A percentile compares a stretch with the other conserved stretches of the same genome.
These are phyloP conservation scores for Drosophila mercatorum DNA, from an alignment of 2,888 invertebrate genomes.

Conservation along the genomic window DNA sequence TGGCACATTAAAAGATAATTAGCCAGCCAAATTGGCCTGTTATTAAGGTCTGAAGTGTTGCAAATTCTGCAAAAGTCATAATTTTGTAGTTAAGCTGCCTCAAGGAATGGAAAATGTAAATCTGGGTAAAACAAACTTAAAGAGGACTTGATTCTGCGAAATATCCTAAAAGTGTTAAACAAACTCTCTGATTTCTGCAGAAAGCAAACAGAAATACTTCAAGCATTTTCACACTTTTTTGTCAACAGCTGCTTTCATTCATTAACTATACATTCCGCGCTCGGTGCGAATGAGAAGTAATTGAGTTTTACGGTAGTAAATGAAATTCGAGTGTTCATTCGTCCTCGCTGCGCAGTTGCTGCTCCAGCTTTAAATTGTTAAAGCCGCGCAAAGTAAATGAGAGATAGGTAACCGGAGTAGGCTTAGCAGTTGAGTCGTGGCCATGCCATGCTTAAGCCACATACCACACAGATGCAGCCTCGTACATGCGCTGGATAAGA, in stretches of 20 bases:
- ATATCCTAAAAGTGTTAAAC: not conserved
- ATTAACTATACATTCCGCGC: conserved; percentile 17
- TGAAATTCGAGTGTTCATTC: conserved; percentile 18
- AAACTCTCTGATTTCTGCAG: not conserved
- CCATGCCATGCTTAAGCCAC: conserved; percentile 13
- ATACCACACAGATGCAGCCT: not conserved
- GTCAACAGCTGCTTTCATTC: conserved; percentile 9
- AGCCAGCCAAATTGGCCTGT: conserved; percentile 6
- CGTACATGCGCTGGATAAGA: conserved; percentile 1
- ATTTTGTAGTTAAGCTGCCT: not conserved
- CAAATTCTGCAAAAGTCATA: not conserved
- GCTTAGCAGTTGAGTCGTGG: conserved; percentile 10
- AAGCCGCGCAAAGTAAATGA: conserved; percentile 13
- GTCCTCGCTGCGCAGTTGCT: not conserved
- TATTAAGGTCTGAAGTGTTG: conserved; percentile 13
- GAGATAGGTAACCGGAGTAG: conserved; percentile 12
- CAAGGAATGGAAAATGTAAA: not conserved
- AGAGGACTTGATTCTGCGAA: not conserved
- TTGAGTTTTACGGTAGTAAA: conserved; percentile 25
- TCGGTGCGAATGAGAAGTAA: conserved; percentile 17
- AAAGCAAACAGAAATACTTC: not conserved
- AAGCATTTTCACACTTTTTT: not conserved
- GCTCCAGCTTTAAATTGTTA: conserved; percentile 3
- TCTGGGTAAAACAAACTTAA: not conserved
- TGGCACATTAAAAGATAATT: conserved; percentile 47